These are phyloP conservation scores for Melieria omissa DNA, from an alignment of 2,888 invertebrate species.

Conservation along the genomic window DNA sequence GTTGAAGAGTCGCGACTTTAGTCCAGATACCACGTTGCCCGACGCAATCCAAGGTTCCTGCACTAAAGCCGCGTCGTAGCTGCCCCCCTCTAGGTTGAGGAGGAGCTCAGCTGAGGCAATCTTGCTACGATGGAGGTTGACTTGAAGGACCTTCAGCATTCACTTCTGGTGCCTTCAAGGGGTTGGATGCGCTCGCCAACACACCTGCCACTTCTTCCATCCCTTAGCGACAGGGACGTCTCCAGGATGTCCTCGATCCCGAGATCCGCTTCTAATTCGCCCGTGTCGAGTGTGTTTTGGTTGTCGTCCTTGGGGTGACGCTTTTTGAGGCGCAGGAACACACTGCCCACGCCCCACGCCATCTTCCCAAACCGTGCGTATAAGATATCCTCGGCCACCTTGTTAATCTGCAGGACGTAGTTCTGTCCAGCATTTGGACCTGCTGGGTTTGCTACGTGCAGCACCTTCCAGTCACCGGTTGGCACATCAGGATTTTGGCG, in stretches of 20 bases:
- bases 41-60: too few species aligned
- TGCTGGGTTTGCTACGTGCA: constrained; percentile 5
- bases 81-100: too few species aligned
- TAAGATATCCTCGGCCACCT: not conserved
- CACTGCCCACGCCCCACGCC: constrained; percentile 3
- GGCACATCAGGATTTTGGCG: not conserved
- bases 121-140: not conserved
- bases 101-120: not conserved
- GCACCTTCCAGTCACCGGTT: not conserved
- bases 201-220: not conserved
- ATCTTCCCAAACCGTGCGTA: not conserved
- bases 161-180: not conserved
- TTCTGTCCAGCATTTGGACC: not conserved
- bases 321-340: constrained; percentile 11
- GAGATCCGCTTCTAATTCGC: not conserved
- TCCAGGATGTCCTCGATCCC: not conserved
- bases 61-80: too few species aligned
- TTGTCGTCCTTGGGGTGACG: constrained; percentile 1
- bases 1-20: too few species aligned
- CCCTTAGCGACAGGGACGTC: not conserved
- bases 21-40: too few species aligned
- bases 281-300: not conserved
- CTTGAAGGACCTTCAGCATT: too few species aligned
- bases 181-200: not conserved
- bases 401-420: constrained; percentile 1